A percentile compares a stretch with the other conserved stretches of the same genome.
phyloP scores from a whole-genome alignment of 2,888 invertebrate species.

The Limnephilus lunatus region DNA sequence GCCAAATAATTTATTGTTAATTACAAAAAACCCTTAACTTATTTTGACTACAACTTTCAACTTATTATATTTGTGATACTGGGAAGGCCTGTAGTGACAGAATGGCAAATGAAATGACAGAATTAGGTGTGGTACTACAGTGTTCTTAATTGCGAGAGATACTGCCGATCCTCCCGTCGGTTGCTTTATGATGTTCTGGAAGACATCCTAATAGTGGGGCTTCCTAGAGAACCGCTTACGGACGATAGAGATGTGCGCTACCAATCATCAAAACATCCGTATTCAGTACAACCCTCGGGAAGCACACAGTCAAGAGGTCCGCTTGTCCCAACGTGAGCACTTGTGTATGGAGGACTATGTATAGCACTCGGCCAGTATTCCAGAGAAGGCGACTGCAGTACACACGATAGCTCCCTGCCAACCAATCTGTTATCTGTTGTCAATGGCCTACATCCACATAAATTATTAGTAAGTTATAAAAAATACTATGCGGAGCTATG shows the following conservation, averaged over 20 bases:
- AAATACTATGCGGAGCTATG: constrained; percentile 55
- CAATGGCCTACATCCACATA: constrained; percentile 24
- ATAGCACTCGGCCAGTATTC: neutral
- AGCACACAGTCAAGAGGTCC: neutral
- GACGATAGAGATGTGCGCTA: constrained; percentile 62
- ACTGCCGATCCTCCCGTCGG: neutral
- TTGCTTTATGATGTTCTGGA: neutral
- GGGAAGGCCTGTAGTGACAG: constrained; percentile 57
- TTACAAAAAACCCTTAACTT: constrained; percentile 65
- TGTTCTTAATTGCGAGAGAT: neutral
- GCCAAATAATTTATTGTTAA: constrained; percentile 64
- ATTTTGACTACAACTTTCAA: constrained; percentile 61
- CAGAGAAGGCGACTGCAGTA: neutral
- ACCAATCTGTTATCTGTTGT: constrained; percentile 6
- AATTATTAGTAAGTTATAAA: constrained; percentile 58
- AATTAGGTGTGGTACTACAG: constrained; percentile 9
- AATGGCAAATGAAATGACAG: neutral
- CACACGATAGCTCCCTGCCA: constrained; percentile 5
- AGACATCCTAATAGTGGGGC: neutral
- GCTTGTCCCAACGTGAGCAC: neutral
- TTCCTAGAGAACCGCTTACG: constrained; percentile 22
- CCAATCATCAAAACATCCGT: constrained; percentile 61
- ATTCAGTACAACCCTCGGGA: constrained; percentile 25
- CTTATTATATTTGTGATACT: constrained; percentile 58
- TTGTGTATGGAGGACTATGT: neutral